Evolutionary conservation across 1,140 invertebrate species (phyloP), one percentile per base, ranked within the genome.

Genomic region (Eufriesea mexicana): DNA sequence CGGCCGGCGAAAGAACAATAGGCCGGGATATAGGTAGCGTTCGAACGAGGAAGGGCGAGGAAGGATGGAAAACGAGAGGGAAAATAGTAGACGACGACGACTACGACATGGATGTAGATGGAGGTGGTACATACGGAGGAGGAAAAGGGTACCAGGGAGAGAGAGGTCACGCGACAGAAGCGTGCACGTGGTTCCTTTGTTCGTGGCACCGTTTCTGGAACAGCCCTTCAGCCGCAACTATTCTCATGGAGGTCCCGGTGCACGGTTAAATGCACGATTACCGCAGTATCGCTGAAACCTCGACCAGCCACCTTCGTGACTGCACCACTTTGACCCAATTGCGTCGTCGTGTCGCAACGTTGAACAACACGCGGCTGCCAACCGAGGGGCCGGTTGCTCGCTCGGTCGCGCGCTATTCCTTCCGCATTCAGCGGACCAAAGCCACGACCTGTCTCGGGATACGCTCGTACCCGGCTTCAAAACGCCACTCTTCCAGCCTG

Each of bases 111-210:
- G 35, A 35, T 35, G 35, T 35, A 35, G 35, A 35, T 35, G 35
- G 35, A 35, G 35, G 35, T 35, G 35, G 35, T 35, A 35, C 35
- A 35, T 35, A 35, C 35, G 35, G 35, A 35, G 35, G 35, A 47
- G 9, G 20, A 35, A 16, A n/a, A 9, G 42, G 71, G 6, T 2
- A 16, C 5, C 1, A 42, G 64, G n/a, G 64, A 35, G 59, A 23
- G 51, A 35, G n/a, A 45, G 75, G 81, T 83, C 45, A 70, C 45
- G 57, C 64, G 75, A 76, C 51, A 70, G 16, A 54, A 28, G 70
- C 75, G 80, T 54, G 87, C 91, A 85, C 89, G 91, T 91, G 90
- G 86, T 75, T 91, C 88, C 90, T 92, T 92, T 92, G 91, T 92
- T 91, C 89, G 86, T 76, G 85, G 84, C 84, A 81, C 87, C 86